Base-by-base conservation (phyloP, 2,113 vertebrate genomes). In the Vombatus ursinus region DNA sequence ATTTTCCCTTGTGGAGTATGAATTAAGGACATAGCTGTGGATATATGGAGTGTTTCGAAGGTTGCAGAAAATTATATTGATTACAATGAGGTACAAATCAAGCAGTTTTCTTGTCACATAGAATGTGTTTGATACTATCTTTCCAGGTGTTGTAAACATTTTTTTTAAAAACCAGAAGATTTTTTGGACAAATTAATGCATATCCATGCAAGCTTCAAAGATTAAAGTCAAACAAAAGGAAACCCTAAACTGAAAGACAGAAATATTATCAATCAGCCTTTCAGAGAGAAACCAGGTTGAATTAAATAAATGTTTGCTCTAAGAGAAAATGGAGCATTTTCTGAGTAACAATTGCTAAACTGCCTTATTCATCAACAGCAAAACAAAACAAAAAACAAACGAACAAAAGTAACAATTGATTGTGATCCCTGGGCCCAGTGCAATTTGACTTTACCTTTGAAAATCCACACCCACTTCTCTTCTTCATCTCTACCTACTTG, bases 141-240 rank as follows among this genome's bases (percentile, higher is more conserved):
- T 92, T 50, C 49, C 94, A 77, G 47, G 53, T 54, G 14, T 24
- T 2, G 26, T 16, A 26, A 68, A 26, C 52, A 1, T 54, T 93
- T 22, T 96, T 96, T 51, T 52, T 52, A n/a, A n/a, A 50, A 61
- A n/a, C 11, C 49, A 93, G 54, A 90, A 37, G 49, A 93, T 48
- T 61, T 57, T 31, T 93, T 25, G 14, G 54, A 95, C 89, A 57
- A 3, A 2, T 54, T 90, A 90, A n/a, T 52, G 25, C 28, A 22
- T 37, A 37, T 50, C 94, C 90, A 25, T 3, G 9, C 28, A 31
- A 37, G 31, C n/a, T 14, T 84, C 61, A 52, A 94, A 25, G 28
- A 25, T 0, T 50, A 77, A 77, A 28, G 4, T 50, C 1, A 8
- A 54, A 24, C 16, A 10, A n/a, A 57, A 47, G 51, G 68, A 28